A percentile compares a stretch with the other conserved stretches of the same genome.
These are phyloP conservation scores for Macrocentrus cingulum DNA, from an alignment of 1,140 invertebrate genomes.

Conservation along the genomic window DNA sequence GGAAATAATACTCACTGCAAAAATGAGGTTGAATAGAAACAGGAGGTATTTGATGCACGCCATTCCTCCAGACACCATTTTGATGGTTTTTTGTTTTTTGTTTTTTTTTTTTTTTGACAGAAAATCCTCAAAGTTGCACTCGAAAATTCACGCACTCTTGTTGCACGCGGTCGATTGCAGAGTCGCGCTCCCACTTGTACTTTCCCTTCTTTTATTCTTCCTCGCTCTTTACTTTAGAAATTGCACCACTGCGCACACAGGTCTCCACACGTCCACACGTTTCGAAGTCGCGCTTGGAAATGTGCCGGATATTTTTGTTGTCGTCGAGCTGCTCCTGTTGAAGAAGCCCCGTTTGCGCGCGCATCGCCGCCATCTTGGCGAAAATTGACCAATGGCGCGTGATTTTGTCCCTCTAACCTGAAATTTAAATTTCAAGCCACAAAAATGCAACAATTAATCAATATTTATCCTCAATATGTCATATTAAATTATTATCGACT, in stretches of 20 bases:
- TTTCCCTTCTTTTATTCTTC: not conserved
- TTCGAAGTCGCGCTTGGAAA: conserved; percentile 29
- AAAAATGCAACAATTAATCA: no score
- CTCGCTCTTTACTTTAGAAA: not conserved
- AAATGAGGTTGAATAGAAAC: conserved; percentile 81
- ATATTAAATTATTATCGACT: no score
- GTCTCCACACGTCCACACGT: not conserved
- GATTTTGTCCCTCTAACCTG: no score
- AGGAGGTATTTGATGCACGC: conserved; percentile 80
- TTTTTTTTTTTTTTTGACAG: conserved; percentile 4
- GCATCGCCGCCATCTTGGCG: conserved; percentile 23
- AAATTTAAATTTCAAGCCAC: no score
- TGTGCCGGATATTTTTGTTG: conserved; percentile 37
- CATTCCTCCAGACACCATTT: conserved; percentile 74
- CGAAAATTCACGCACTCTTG: not conserved
- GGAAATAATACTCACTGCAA: conserved; percentile 72
- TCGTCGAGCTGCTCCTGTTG: conserved; percentile 22
- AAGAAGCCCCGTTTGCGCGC: no score
- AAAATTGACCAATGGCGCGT: not conserved
- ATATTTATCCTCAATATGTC: no score
- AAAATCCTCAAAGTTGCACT: not conserved
- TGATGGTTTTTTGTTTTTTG: conserved; percentile 23
- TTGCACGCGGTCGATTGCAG: not conserved
- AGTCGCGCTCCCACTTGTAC: not conserved
- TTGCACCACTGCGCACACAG: not conserved